Conservation (phyloP, 2,888 invertebrate species). For the Acheta domesticus region DNA sequence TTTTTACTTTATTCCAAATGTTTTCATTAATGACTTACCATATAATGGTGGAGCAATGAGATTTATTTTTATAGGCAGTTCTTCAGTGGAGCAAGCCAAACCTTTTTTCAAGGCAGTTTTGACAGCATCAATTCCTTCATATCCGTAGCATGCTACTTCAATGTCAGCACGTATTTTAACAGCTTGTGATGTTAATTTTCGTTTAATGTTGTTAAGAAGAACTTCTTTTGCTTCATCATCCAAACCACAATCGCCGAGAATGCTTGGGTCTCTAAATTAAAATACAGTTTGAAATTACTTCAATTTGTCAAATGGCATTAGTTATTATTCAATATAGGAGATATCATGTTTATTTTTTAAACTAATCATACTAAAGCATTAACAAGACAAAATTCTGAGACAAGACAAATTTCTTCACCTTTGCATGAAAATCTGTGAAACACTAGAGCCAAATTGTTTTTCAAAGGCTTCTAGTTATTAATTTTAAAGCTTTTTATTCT, state of each 20-base stretch:
- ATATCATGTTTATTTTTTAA: too few relatives aligned
- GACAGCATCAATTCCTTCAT: slow-evolving; percentile 98
- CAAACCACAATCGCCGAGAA: slow-evolving; percentile 92
- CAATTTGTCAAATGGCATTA: too few relatives aligned
- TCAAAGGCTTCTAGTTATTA: too few relatives aligned
- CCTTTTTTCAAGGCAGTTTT: slow-evolving; percentile 89
- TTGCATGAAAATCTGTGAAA: too few relatives aligned
- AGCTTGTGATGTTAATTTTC: slow-evolving; percentile 95
- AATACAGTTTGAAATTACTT: background rate
- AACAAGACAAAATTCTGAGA: too few relatives aligned
- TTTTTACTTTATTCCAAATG: background rate
- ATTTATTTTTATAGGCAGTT: slow-evolving; percentile 96
- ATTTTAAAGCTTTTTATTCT: too few relatives aligned
- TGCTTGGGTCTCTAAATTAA: slow-evolving; percentile 77
- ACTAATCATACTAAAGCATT: too few relatives aligned
- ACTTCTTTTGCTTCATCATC: slow-evolving; percentile 90
- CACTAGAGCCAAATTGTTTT: too few relatives aligned
- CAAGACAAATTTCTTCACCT: too few relatives aligned
- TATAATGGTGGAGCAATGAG: slow-evolving; percentile 97
- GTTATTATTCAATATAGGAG: too few relatives aligned
- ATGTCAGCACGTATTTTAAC: slow-evolving; percentile 92
- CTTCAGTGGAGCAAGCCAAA: slow-evolving; percentile 83
- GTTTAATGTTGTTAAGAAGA: slow-evolving; percentile 87
- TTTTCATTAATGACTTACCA: slow-evolving; percentile 51
- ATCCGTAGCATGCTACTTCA: slow-evolving; percentile 91